These are phyloP conservation scores for Megatriorchis doriae DNA, from an alignment of 2,113 vertebrate genomes.

Conservation along the genomic window DNA sequence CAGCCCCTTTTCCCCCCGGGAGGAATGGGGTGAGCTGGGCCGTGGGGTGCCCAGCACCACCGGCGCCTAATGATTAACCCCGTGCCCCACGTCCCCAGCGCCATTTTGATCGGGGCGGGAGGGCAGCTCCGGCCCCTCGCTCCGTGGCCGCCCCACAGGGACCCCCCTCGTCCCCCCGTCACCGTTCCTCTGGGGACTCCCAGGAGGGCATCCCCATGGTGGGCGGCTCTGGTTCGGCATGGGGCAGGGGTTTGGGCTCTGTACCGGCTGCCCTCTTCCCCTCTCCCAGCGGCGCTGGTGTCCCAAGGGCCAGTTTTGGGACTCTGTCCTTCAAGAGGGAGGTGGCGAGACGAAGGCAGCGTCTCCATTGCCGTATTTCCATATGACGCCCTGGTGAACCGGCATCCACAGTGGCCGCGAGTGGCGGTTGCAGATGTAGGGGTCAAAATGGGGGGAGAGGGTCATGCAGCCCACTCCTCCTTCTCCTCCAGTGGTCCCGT, in stretches of 20 bases:
- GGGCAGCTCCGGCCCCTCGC: not conserved
- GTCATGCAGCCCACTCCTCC: not conserved
- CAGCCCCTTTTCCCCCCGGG: not conserved
- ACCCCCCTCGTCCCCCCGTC: fast-evolving
- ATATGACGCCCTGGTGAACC: fast-evolving
- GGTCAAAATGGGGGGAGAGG: not conserved
- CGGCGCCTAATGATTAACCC: slow-evolving; percentile 40
- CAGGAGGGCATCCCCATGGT: fast-evolving
- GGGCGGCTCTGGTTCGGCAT: fast-evolving
- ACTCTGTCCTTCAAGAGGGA: not conserved
- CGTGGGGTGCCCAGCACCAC: not conserved
- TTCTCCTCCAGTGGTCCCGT: fast-evolving
- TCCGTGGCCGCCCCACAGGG: fast-evolving
- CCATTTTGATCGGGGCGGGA: slow-evolving; percentile 19
- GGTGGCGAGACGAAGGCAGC: not conserved
- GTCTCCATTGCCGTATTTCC: not conserved
- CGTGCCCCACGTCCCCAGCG: slow-evolving; percentile 29
- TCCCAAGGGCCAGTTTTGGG: not conserved
- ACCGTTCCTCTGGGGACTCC: not conserved
- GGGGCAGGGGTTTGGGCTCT: not conserved
- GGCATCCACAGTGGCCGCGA: fast-evolving
- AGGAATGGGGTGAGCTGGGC: not conserved
- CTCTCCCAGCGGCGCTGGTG: fast-evolving
- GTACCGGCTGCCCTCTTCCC: fast-evolving
- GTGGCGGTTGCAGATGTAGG: fast-evolving